Conservation (phyloP, 2,113 vertebrate species). For the Melanocharis versteri region DNA sequence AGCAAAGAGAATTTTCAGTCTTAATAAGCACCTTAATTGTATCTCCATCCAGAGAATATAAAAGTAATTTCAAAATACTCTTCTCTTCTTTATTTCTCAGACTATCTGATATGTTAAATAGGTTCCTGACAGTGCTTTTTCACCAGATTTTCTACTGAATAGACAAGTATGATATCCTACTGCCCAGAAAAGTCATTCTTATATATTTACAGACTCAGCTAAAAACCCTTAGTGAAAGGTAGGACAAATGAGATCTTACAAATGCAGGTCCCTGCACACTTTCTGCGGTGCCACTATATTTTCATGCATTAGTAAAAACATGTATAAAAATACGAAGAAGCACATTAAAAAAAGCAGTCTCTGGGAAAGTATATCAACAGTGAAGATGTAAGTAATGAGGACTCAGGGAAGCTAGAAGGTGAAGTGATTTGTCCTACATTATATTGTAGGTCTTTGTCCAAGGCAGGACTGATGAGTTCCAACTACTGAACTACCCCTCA, state of each 20-base stretch:
- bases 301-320: background rate
- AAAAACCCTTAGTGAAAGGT: background rate
- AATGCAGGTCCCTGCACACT: background rate
- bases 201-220: background rate
- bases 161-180: background rate
- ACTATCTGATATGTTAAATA: background rate
- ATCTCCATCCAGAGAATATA: background rate
- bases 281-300: background rate
- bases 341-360: background rate
- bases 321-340: background rate
- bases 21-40: background rate
- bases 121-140: slow-evolving; percentile 7
- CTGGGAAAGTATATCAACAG: background rate
- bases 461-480: background rate
- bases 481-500: background rate
- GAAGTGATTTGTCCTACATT: background rate
- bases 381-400: background rate
- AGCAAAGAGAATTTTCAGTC: background rate
- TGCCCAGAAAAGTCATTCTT: background rate
- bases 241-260: background rate
- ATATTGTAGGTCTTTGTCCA: background rate
- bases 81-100: background rate
- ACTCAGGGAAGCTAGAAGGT: background rate
- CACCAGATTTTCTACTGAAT: slow-evolving; percentile 6
- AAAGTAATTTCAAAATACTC: background rate